Conservation (phyloP, 2,797 vertebrate genomes). For the Synanceia verrucosa region DNA sequence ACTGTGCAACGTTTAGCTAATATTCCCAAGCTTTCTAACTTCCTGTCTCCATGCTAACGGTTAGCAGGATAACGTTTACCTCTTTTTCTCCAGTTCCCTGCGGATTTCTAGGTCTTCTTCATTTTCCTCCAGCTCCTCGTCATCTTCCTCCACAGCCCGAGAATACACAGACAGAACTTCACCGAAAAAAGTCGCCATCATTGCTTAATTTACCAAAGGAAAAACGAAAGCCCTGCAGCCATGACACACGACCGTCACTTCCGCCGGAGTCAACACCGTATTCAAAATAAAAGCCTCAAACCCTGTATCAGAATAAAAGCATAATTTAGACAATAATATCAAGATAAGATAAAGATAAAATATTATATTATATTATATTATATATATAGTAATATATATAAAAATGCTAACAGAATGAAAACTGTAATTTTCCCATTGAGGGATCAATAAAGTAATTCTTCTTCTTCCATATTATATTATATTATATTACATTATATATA, state of each 20-base stretch:
- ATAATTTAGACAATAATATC: not conserved
- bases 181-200: conserved; percentile 95
- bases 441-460: no score
- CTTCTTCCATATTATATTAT: not conserved
- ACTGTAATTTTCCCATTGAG: not conserved
- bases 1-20: not conserved
- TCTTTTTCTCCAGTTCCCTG: conserved; percentile 86
- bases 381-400: not conserved
- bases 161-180: conserved; percentile 89
- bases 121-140: conserved; percentile 79
- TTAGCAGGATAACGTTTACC: conserved; percentile 71
- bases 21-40: not conserved
- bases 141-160: conserved; percentile 88
- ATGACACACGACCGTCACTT: conserved; percentile 12
- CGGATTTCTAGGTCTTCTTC: conserved; percentile 86
- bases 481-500: not conserved
- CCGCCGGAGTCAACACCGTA: not conserved
- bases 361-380: not conserved
- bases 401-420: not conserved
- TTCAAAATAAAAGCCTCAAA: conserved; percentile 11
- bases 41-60: conserved; percentile 1
- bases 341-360: not conserved
- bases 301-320: conserved; percentile 9
- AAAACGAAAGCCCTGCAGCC: conserved; percentile 39
- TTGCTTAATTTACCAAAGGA: not conserved